Evolutionary conservation across 2,113 vertebrate genomes (phyloP).

Genomic region (Picathartes gymnocephalus): DNA sequence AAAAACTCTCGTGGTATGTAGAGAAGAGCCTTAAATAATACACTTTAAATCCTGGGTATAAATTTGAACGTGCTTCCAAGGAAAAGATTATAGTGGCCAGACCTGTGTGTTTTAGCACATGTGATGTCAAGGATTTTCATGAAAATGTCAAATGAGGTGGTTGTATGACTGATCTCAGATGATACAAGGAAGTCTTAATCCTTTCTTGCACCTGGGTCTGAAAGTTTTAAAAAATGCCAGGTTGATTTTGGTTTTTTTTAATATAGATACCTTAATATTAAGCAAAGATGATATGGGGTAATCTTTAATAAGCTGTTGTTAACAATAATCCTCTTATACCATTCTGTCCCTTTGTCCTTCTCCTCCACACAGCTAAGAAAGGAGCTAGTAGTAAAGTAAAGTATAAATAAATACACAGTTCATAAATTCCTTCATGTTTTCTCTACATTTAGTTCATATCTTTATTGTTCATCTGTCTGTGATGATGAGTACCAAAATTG

Average conservation of each 20-base stretch:
- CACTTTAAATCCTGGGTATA: neutral
- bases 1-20: too few species aligned
- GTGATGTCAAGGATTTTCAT: neutral
- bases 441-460: neutral
- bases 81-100: neutral
- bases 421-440: neutral
- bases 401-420: neutral
- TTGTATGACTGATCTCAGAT: neutral
- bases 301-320: neutral
- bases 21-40: neutral
- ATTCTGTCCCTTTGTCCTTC: neutral
- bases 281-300: neutral
- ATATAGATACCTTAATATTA: neutral
- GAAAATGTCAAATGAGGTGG: neutral
- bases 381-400: neutral
- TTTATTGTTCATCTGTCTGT: neutral
- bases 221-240: neutral
- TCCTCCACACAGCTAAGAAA: neutral
- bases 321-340: neutral
- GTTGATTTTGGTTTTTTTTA: neutral
- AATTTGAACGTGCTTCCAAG: neutral
- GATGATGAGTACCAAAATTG: neutral
- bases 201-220: neutral
- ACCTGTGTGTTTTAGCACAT: neutral
- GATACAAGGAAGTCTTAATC: neutral